Evolutionary conservation across 2,797 vertebrate genomes (phyloP).

Genomic region (Spinibarbus caldwelli): DNA sequence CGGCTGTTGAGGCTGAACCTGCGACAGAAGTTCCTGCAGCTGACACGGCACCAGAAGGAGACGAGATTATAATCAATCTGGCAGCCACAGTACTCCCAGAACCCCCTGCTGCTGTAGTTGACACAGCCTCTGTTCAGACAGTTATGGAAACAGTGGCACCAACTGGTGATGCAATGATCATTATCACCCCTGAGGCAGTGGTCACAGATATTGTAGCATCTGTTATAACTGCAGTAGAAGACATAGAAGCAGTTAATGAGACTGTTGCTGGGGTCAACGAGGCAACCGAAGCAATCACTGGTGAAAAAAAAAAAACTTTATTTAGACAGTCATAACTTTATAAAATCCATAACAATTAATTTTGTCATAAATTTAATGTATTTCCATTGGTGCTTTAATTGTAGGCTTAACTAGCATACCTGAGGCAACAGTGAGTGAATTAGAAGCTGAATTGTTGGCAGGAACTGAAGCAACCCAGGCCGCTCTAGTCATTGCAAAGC

Average conservation of each 20-base stretch:
- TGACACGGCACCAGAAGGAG: conserved; percentile 20
- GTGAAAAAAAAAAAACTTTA: conserved; percentile 32
- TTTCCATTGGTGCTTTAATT: conserved; percentile 12
- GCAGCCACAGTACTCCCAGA: conserved; percentile 53
- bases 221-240: conserved; percentile 55
- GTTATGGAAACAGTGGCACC: conserved; percentile 26
- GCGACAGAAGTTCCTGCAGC: conserved; percentile 45
- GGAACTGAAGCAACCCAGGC: conserved; percentile 68
- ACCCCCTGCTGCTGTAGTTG: conserved; percentile 58
- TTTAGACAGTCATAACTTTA: not conserved
- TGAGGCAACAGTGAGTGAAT: conserved; percentile 50
- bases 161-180: conserved; percentile 23
- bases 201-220: conserved; percentile 32
- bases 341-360: not conserved
- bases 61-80: conserved; percentile 28
- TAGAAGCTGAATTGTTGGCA: conserved; percentile 54
- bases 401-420: conserved; percentile 41
- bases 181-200: conserved; percentile 42
- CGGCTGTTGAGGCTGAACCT: conserved; percentile 10
- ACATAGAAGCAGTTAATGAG: conserved; percentile 67
- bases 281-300: conserved; percentile 21
- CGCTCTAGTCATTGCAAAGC: conserved; percentile 81
- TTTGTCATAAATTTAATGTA: not conserved
- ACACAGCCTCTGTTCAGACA: conserved; percentile 49
- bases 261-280: conserved; percentile 58